Conservation (phyloP, 2,113 vertebrate species). For the Peromyscus maniculatus region DNA sequence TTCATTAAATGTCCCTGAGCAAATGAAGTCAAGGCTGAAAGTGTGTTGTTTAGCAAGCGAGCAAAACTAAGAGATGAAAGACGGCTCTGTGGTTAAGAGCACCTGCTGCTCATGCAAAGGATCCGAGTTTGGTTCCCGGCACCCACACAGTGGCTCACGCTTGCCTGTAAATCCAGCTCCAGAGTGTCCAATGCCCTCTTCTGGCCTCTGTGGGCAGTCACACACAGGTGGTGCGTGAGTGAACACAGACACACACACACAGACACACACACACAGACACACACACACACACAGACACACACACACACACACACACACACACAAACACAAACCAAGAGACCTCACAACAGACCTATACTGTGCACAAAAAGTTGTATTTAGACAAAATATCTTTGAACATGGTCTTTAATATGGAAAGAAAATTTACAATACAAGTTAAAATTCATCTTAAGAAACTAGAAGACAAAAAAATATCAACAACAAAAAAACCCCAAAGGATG, state of each 20-base stretch:
- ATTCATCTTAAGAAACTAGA: slow-evolving; percentile 6
- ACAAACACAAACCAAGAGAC: neutral
- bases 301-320: too few relatives aligned
- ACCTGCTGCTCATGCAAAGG: neutral
- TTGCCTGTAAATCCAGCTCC: neutral
- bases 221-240: neutral
- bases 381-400: slow-evolving; percentile 39
- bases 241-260: neutral
- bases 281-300: neutral
- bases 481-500: neutral
- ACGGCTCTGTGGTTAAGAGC: neutral
- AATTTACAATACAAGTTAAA: slow-evolving; percentile 8
- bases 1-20: neutral
- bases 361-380: neutral
- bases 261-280: too few relatives aligned
- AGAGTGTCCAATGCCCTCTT: neutral
- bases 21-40: neutral
- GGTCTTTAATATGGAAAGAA: slow-evolving; percentile 31
- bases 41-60: neutral
- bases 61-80: neutral
- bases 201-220: neutral
- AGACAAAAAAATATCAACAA: neutral
- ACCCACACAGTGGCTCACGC: neutral
- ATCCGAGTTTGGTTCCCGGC: neutral
- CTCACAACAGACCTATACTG: neutral